Conservation (phyloP, 2,113 vertebrate species). For the Gallinago media region DNA sequence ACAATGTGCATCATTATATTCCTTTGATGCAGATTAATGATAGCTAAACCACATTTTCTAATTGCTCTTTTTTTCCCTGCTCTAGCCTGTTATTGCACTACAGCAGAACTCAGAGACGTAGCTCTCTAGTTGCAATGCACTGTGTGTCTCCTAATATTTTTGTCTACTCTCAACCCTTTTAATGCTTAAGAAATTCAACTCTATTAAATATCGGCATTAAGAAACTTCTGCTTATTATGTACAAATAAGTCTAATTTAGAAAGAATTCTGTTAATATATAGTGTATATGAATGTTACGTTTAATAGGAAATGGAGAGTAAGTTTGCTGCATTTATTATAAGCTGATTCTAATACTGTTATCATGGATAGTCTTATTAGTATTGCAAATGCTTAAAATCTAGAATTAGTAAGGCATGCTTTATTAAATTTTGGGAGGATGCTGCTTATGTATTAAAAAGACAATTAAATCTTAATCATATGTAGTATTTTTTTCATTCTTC, state of each 20-base stretch:
- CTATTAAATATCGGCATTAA: constrained; percentile 8
- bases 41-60: constrained; percentile 75
- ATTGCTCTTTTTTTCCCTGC: constrained; percentile 63
- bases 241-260: constrained; percentile 16
- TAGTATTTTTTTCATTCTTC: not conserved
- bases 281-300: not conserved
- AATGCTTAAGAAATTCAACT: constrained; percentile 28
- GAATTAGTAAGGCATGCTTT: not conserved
- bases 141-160: not conserved
- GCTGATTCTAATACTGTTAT: not conserved
- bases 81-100: constrained; percentile 47
- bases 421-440: not conserved
- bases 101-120: constrained; percentile 28
- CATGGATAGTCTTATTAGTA: not conserved
- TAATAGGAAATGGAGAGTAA: not conserved
- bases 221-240: constrained; percentile 12
- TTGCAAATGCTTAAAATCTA: not conserved
- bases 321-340: constrained; percentile 10
- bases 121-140: not conserved
- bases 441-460: not conserved
- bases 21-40: constrained; percentile 86
- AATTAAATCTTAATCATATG: not conserved
- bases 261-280: not conserved
- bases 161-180: constrained; percentile 13
- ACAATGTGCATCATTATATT: constrained; percentile 79